Base-by-base conservation (phyloP, 2,888 invertebrate genomes). In the Megastigmus dorsalis region DNA sequence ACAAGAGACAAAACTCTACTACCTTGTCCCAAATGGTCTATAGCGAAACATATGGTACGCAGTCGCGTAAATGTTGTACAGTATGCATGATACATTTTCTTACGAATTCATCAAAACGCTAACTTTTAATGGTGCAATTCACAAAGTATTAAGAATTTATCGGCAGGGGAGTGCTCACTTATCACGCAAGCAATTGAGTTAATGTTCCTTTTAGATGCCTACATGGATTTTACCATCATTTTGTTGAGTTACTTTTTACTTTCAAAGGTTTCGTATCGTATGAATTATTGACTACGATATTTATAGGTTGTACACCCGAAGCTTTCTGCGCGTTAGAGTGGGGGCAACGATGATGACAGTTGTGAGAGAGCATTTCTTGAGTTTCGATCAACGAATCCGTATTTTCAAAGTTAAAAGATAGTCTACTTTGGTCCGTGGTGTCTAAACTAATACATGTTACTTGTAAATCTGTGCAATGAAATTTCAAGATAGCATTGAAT, bases 401-500 rank as follows among this genome's bases (percentile, higher is more conserved):
- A 15, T 23, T 41, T 18, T n/a, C n/a, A 15, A 41, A 30, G 15
- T 26, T 15, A 26, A 6, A 15, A 52, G 9, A n/a, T n/a, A n/a
- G n/a, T n/a, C n/a, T n/a, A n/a, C n/a, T n/a, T n/a, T n/a, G n/a
- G n/a, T n/a, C n/a, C n/a, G 20, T n/a, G 4, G 3, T 23, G 1
- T 4, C 7, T 10, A 20, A 45, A 15, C 3, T 3, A 18, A 30
- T 15, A 26, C 18, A 20, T 13, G 30, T 48, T 23, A 20, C 28
- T 20, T 48, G 13, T 4, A 3, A 52, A 52, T 38, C 2, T 2
- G 15, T 10, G 26, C 23, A 28, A 55, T 71, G 45, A 38, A 57
- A 3, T 57, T 72, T 41, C 38, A 74, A 62, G 10, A 68, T 7
- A 66, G 59, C 38, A 28, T 68, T 23, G 68, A 68, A 57, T 62